phyloP scores from a whole-genome alignment of 2,113 vertebrate species.

The Gorsachius goisagi region DNA sequence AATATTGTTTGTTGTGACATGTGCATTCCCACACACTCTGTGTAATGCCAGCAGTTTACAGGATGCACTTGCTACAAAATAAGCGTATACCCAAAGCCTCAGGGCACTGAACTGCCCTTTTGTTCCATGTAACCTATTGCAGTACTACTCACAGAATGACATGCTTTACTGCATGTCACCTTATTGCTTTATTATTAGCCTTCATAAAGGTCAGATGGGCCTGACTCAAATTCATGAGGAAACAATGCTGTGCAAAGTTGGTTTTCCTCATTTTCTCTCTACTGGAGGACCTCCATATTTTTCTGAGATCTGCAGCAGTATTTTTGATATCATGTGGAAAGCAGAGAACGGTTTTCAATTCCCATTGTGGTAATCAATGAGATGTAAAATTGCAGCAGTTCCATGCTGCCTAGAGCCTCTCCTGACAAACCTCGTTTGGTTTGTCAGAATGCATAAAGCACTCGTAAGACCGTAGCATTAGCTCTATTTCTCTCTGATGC shows the following conservation, averaged over 20 bases:
- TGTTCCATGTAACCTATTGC: slow-evolving; percentile 19
- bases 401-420: slow-evolving; percentile 57
- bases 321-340: slow-evolving; percentile 22
- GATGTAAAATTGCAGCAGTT: slow-evolving; percentile 72
- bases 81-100: neutral
- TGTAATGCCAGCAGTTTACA: neutral
- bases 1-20: neutral
- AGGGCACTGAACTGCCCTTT: slow-evolving; percentile 6
- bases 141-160: neutral
- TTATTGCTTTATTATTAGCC: slow-evolving; percentile 57
- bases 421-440: slow-evolving; percentile 61
- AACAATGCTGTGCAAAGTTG: neutral
- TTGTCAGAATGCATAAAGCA: slow-evolving; percentile 66
- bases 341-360: slow-evolving; percentile 31
- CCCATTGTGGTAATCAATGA: slow-evolving; percentile 64
- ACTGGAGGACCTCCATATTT: neutral
- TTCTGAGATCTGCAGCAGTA: neutral
- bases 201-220: slow-evolving; percentile 12
- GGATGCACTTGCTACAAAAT: neutral
- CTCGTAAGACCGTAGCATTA: slow-evolving; percentile 50
- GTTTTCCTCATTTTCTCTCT: neutral
- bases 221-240: neutral
- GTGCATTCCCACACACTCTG: neutral
- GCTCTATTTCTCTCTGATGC: slow-evolving; percentile 31
- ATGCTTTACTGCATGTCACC: neutral